Evolutionary conservation across 2,888 invertebrate genomes (phyloP).

Genomic region (Pollenia griseotomentosa): DNA sequence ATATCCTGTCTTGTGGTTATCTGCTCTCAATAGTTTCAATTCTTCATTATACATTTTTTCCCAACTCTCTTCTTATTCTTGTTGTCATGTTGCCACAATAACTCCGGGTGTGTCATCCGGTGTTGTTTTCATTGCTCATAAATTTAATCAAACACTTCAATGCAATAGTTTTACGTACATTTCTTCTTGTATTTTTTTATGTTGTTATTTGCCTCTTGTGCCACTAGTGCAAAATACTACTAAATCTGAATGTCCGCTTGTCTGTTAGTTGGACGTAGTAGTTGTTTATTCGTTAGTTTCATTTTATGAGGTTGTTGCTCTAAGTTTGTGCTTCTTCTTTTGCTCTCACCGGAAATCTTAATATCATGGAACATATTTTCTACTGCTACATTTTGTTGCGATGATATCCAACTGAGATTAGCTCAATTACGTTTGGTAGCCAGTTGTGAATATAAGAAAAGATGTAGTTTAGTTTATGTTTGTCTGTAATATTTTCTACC

Average conservation of each 20-base stretch:
- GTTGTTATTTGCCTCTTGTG: conserved; percentile 20
- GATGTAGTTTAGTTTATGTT: neutral
- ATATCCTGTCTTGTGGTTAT: conserved; percentile 49
- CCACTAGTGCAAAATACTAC: neutral
- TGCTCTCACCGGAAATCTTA: conserved; percentile 64
- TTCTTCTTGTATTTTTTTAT: conserved; percentile 31
- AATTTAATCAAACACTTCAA: conserved; percentile 73
- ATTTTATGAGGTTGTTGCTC: conserved; percentile 60
- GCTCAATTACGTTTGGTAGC: conserved; percentile 65
- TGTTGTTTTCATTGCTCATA: conserved; percentile 69
- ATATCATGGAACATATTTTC: conserved; percentile 44
- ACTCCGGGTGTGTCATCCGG: conserved; percentile 71
- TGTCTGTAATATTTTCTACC: neutral
- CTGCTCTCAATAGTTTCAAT: conserved; percentile 34
- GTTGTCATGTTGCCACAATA: conserved; percentile 35
- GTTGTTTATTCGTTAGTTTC: conserved; percentile 25
- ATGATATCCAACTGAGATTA: conserved; percentile 66
- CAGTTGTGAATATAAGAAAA: conserved; percentile 38
- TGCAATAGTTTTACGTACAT: conserved; percentile 58
- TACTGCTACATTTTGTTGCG: conserved; percentile 17
- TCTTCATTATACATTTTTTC: conserved; percentile 28
- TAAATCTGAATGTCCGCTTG: neutral
- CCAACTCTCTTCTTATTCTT: neutral
- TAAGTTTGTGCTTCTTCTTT: conserved; percentile 23
- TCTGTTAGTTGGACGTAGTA: conserved; percentile 22